Evolutionary conservation across 2,888 invertebrate genomes (phyloP), one percentile per base, ranked within the genome.

Genomic region (Pseudanteris insignis): DNA sequence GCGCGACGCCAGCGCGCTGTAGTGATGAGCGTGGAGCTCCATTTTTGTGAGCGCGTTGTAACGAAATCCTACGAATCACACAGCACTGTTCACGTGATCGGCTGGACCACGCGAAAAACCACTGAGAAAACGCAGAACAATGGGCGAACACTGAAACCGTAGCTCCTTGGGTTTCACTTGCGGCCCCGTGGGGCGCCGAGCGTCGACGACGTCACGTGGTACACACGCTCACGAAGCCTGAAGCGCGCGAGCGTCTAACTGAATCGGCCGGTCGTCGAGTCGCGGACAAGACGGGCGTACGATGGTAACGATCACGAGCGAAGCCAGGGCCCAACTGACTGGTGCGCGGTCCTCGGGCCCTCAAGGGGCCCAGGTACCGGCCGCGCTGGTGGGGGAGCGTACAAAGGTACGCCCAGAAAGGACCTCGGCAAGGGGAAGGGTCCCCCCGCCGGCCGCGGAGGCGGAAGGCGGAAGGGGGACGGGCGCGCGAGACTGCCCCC

Each of bases 281-380:
- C 26, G 12, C 24, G 12, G 12, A 24, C 9, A 30, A 21, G 3
- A 3, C 7, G 21, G 21, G 3, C 21, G 21, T 3, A 3, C 3
- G 21, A 13, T 50, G 70, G 72, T 75, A 74, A 72, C 74, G 70
- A 70, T 70, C 73, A 69, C 76, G 73, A 75, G 72, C 75, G 71
- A 73, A 75, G 79, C 74, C 79, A 75, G 77, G 75, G 74, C 75
- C 73, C 71, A 78, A 79, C 79, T 79, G 79, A 71, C 72, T 73
- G 68, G 70, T 67, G 71, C 69, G 66, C 57, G 64, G 58, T 67
- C 72, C 71, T 71, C 70, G 72, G 74, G 69, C 71, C 70, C 76
- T 70, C 70, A 74, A 73, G 73, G 70, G 44, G 50, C 38, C 34
- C 69, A n/a, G n/a, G n/a, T n/a, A n/a, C n/a, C n/a, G n/a, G n/a